A percentile compares a stretch with the other conserved stretches of the same genome.
These are phyloP conservation scores for Drosophila nannoptera DNA, from an alignment of 1,140 invertebrate genomes.

Conservation along the genomic window DNA sequence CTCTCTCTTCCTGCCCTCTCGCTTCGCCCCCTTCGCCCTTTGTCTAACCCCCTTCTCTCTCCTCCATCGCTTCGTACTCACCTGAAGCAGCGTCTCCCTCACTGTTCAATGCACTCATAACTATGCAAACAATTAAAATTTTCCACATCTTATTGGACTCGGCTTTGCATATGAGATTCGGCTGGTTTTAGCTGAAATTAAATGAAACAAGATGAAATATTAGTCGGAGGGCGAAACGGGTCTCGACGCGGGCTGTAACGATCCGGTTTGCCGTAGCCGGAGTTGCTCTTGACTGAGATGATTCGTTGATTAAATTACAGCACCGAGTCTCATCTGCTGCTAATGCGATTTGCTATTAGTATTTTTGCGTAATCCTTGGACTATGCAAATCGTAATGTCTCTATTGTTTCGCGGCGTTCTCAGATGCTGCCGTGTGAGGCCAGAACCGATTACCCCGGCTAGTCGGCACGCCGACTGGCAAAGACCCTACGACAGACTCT, in stretches of 20 bases:
- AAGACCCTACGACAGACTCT: neutral
- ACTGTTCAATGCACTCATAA: constrained; percentile 59
- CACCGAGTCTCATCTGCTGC: too few species aligned
- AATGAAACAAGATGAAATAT: constrained; percentile 15
- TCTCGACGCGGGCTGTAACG: constrained; percentile 20
- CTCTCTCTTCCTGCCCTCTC: too few species aligned
- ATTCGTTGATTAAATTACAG: constrained; percentile 22
- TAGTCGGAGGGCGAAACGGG: constrained; percentile 16
- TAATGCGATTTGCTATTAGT: constrained; percentile 10
- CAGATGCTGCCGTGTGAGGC: constrained; percentile 31
- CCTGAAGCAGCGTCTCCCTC: constrained; percentile 47
- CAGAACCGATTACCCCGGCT: constrained; percentile 9
- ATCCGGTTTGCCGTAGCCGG: constrained; percentile 22
- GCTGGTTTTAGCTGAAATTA: constrained; percentile 23
- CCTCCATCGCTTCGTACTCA: constrained; percentile 29
- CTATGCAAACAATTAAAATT: constrained; percentile 60
- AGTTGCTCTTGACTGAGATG: constrained; percentile 12
- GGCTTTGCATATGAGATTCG: constrained; percentile 40
- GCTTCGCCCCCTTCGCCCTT: too few species aligned
- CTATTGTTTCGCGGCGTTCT: constrained; percentile 38
- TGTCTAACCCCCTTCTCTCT: too few species aligned
- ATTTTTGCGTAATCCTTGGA: neutral
- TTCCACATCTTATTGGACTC: constrained; percentile 65
- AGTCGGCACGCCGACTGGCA: neutral
- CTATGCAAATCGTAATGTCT: constrained; percentile 25